Conservation (phyloP, 2,888 invertebrate species). For the Nysson spinosus region DNA sequence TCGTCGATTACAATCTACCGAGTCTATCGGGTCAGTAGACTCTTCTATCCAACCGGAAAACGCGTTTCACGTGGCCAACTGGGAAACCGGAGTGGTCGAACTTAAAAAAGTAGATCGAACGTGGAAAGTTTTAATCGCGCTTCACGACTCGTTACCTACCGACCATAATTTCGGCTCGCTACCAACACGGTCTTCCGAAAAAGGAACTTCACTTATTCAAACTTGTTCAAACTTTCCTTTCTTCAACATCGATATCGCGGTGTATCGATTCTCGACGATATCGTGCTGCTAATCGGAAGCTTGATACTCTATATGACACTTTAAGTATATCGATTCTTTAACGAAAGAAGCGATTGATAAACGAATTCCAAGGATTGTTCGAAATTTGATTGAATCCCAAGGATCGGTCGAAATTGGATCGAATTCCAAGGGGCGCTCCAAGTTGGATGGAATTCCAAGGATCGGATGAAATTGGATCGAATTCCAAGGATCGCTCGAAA, state of each 20-base stretch:
- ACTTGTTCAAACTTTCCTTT: conserved; percentile 37
- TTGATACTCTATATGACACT: conserved; percentile 19
- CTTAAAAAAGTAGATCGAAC: conserved; percentile 42
- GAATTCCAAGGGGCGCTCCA: no score
- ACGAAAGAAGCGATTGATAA: no score
- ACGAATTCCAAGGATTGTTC: no score
- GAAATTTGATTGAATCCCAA: no score
- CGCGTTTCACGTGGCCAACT: conserved; percentile 49
- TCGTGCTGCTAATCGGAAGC: neutral
- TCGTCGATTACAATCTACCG: conserved; percentile 25
- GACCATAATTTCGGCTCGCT: conserved; percentile 50
- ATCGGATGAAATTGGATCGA: no score
- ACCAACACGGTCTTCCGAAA: conserved; percentile 41
- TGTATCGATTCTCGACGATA: conserved; percentile 25
- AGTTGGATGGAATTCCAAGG: no score
- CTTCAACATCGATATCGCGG: conserved; percentile 26
- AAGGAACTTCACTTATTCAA: conserved; percentile 47
- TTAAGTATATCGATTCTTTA: conserved; percentile 10
- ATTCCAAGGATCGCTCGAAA: no score
- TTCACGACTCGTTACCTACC: conserved; percentile 62
- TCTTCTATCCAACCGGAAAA: conserved; percentile 56
- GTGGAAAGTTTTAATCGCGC: conserved; percentile 65
- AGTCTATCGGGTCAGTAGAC: conserved; percentile 11
- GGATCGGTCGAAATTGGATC: no score
- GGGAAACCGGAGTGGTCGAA: conserved; percentile 40